These are phyloP conservation scores for Hypotaenidia okinawae DNA, from an alignment of 2,797 vertebrate species.

Conservation along the genomic window DNA sequence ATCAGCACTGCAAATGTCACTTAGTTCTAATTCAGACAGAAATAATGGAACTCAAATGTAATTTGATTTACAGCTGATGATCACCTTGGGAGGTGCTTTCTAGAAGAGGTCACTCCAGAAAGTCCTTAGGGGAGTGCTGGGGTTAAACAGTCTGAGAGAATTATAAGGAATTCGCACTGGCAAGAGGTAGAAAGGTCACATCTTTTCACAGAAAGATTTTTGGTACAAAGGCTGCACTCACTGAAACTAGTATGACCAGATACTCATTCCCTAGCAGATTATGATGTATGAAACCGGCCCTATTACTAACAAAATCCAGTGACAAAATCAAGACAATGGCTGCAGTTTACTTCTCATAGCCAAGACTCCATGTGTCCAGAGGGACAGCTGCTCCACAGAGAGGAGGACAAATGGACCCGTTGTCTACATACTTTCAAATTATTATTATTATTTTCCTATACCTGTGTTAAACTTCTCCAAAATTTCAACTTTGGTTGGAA, in stretches of 20 bases:
- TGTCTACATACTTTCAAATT: not conserved
- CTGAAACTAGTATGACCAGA: not conserved
- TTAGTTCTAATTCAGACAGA: not conserved
- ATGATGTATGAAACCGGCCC: not conserved
- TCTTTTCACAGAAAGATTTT: not conserved
- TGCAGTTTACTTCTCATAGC: not conserved
- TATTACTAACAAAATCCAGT: not conserved
- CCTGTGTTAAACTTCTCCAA: not conserved
- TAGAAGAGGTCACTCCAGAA: slow-evolving; percentile 4
- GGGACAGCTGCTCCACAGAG: not conserved
- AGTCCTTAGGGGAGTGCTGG: not conserved
- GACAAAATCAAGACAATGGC: not conserved
- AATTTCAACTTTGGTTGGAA: not conserved
- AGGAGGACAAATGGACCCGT: not conserved
- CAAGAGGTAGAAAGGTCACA: not conserved
- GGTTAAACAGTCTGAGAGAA: not conserved
- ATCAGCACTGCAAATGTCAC: not conserved
- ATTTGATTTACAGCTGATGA: not conserved
- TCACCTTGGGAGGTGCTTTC: not conserved
- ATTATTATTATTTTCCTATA: not conserved
- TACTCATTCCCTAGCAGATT: not conserved
- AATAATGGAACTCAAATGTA: not conserved
- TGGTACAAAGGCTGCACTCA: not conserved
- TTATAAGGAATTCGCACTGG: not conserved
- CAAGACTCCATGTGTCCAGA: not conserved